Base-by-base conservation (phyloP, 1,140 invertebrate genomes). In the Eufriesea mexicana region DNA sequence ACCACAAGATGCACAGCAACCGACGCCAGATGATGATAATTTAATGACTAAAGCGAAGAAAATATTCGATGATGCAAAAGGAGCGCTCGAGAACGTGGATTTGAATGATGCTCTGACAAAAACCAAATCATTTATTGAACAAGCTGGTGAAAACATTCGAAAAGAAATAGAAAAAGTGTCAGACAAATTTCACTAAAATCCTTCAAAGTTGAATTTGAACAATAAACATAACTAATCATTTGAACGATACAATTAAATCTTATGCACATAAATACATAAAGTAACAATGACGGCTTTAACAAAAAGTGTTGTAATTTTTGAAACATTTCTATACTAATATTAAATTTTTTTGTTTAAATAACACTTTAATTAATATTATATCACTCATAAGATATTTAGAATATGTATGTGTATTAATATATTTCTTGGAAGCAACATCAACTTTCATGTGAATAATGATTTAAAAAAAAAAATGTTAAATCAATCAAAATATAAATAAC, bases 81-180 rank as follows among this genome's bases (percentile, higher is more conserved):
- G 42, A 0, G 67, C 71, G 14, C 2, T 76, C 0, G 35, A 35
- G 12, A 23, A 74, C 1, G 9, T 51, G 0, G 35, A 67, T 9
- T 0, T 74, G 14, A 64, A 59, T n/a, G 9, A 28, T 0, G 23
- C 67, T 6, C 35, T 89, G 0, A 70, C 85, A 1, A 79, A 75
- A 23, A 61, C 80, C 9, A 55, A 81, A 35, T 2, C 45, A 1
- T 28, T 47, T 12, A 7, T 83, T 5, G 57, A n/a, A 5, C 45
- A 78, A 16, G 67, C 74, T 20, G 47, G 64, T 2, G 81, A 68
- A 0, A 64, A 47, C 54, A 54, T 84, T 12, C 68, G 62, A 9
- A 80, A 61, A n/a, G 68, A 68, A 54, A 23, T 79, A 5, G 51
- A 84, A 54, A 74, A 84, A 5, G 28, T 68, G 0, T 14, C 64